phyloP scores from a whole-genome alignment of 2,888 invertebrate genomes.

The Masnerella sp. region DNA sequence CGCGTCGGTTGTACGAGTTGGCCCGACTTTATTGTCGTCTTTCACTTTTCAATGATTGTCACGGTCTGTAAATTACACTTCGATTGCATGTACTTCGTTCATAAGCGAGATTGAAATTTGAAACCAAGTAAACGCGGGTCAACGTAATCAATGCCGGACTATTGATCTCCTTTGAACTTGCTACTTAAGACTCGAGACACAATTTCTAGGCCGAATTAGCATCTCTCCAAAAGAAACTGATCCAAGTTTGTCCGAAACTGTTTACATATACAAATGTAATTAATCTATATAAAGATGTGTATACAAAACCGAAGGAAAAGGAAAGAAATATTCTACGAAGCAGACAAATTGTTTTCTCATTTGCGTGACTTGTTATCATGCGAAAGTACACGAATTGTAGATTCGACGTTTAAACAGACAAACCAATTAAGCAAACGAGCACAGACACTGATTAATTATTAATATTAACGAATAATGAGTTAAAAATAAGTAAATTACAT shows the following conservation, averaged over 20 bases:
- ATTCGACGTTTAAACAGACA: slow-evolving; percentile 45
- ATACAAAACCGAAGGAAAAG: slow-evolving; percentile 32
- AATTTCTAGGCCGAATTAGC: slow-evolving; percentile 64
- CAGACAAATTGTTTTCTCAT: slow-evolving; percentile 1
- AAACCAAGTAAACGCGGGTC: slow-evolving; percentile 32
- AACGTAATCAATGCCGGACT: slow-evolving; percentile 47
- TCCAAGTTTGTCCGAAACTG: slow-evolving; percentile 47
- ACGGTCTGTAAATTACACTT: neutral
- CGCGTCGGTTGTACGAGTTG: slow-evolving; percentile 50
- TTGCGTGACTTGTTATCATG: slow-evolving; percentile 63
- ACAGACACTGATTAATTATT: slow-evolving; percentile 76
- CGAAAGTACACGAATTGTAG: slow-evolving; percentile 65
- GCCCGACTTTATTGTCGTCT: slow-evolving; percentile 25
- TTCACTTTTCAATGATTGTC: slow-evolving; percentile 1
- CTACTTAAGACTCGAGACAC: slow-evolving; percentile 65
- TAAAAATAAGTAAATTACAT: slow-evolving; percentile 78
- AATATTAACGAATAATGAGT: slow-evolving; percentile 77
- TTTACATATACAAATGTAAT: slow-evolving; percentile 45
- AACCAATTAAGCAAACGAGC: slow-evolving; percentile 67
- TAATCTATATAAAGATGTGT: slow-evolving; percentile 53
- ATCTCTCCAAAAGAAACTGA: slow-evolving; percentile 59
- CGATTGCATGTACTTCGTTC: neutral
- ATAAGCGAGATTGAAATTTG: neutral
- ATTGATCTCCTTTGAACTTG: slow-evolving; percentile 63
- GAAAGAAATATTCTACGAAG: slow-evolving; percentile 16